These are phyloP conservation scores for Spea multiplicata DNA, from an alignment of 2,113 vertebrate genomes.

Conservation along the genomic window DNA sequence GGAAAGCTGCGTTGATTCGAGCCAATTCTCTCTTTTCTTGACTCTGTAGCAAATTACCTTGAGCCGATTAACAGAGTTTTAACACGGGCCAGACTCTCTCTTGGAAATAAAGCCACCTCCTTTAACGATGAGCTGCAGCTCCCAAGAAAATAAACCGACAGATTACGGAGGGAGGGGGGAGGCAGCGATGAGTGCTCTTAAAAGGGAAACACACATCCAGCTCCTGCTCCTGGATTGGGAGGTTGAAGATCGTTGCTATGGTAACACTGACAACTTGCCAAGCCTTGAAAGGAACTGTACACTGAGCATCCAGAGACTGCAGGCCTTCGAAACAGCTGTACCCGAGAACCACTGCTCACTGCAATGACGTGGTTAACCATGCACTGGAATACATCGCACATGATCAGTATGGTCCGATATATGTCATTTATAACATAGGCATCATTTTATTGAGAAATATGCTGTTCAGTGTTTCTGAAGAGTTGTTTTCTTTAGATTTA, in stretches of 20 bases:
- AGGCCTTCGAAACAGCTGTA: conserved; percentile 2
- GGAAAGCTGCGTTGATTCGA: neutral
- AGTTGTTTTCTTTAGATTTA: too few relatives aligned
- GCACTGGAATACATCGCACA: neutral
- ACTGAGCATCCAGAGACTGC: neutral
- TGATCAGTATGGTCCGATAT: too few relatives aligned
- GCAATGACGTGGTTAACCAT: neutral
- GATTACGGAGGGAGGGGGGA: conserved; percentile 53
- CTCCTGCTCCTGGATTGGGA: conserved; percentile 3
- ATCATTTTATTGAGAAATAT: too few relatives aligned
- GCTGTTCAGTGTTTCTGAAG: too few relatives aligned
- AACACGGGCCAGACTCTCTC: conserved; percentile 55
- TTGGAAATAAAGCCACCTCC: conserved; percentile 68
- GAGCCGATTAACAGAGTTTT: conserved; percentile 26
- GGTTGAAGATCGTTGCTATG: conserved; percentile 35
- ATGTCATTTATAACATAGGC: too few relatives aligned
- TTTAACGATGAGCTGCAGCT: conserved; percentile 49
- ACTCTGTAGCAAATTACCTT: conserved; percentile 11
- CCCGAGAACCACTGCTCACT: neutral
- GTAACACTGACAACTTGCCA: conserved; percentile 40
- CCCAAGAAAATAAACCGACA: conserved; percentile 21
- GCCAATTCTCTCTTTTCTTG: conserved; percentile 29
- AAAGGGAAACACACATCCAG: conserved; percentile 61
- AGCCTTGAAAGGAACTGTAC: conserved; percentile 3
- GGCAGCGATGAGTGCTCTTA: conserved; percentile 70